Conservation (phyloP, 2,113 vertebrate species). For the Zootoca vivipara region DNA sequence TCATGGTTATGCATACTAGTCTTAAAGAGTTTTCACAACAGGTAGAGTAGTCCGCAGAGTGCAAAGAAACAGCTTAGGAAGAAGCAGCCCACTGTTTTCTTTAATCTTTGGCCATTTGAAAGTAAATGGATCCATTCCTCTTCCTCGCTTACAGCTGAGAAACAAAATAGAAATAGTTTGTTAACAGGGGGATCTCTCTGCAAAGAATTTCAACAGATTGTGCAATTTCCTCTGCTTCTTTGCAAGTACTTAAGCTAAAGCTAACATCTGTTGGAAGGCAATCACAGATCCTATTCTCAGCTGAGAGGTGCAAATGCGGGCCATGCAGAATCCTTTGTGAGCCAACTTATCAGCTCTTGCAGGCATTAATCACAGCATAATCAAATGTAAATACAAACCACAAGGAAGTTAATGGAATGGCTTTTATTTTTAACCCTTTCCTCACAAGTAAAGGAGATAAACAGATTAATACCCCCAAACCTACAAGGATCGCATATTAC, state of each 20-base stretch:
- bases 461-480: not conserved
- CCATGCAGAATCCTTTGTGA: slow-evolving; percentile 51
- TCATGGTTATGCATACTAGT: not conserved
- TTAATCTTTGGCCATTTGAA: slow-evolving; percentile 44
- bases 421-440: slow-evolving; percentile 54
- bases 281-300: slow-evolving; percentile 54
- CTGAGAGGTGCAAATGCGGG: slow-evolving; percentile 47
- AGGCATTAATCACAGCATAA: slow-evolving; percentile 63
- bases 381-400: slow-evolving; percentile 69
- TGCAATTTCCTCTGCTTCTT: slow-evolving; percentile 32
- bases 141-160: slow-evolving; percentile 48
- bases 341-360: slow-evolving; percentile 60
- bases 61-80: slow-evolving; percentile 2
- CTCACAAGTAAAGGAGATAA: not conserved
- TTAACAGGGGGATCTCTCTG: slow-evolving; percentile 13
- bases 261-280: slow-evolving; percentile 54
- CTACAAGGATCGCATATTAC: not conserved
- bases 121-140: slow-evolving; percentile 40
- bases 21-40: not conserved
- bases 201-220: slow-evolving; percentile 39
- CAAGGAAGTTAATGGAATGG: slow-evolving; percentile 36
- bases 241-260: slow-evolving; percentile 55
- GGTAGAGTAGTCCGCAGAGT: slow-evolving; percentile 27
- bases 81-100: slow-evolving; percentile 32
- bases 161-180: slow-evolving; percentile 4